phyloP scores from a whole-genome alignment of 2,888 invertebrate genomes.

The Troides oblongomaculatus region DNA sequence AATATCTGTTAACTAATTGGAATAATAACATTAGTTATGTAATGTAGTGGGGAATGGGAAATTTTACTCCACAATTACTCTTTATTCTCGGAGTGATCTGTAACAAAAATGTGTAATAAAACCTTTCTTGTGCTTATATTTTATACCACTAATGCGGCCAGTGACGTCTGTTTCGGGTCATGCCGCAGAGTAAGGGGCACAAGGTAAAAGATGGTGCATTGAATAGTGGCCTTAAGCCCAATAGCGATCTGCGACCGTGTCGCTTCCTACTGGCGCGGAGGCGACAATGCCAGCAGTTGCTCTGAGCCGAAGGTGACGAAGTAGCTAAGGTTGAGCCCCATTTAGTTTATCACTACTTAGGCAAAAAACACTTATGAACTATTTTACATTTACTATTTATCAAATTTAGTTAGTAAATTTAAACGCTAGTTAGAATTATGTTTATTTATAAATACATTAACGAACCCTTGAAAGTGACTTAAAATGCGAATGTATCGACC shows the following conservation, averaged over 20 bases:
- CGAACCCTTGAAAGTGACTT: conserved; percentile 49
- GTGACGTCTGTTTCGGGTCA: conserved; percentile 66
- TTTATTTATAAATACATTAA: conserved; percentile 32
- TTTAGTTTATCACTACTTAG: conserved; percentile 31
- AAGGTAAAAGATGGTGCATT: conserved; percentile 81
- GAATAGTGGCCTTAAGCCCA: conserved; percentile 78
- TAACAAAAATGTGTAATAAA: background rate
- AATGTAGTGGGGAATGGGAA: background rate
- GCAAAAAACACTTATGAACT: background rate
- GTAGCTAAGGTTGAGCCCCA: conserved; percentile 67
- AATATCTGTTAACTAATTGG: background rate
- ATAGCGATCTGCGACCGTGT: conserved; percentile 73
- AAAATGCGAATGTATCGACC: conserved; percentile 52
- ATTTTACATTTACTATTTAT: background rate
- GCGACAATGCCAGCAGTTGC: conserved; percentile 70
- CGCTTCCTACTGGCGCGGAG: conserved; percentile 78
- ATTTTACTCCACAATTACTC: background rate
- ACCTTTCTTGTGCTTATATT: conserved; percentile 23
- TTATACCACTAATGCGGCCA: conserved; percentile 38
- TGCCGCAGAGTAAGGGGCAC: conserved; percentile 72
- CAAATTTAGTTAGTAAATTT: background rate
- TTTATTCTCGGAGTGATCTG: too few species aligned
- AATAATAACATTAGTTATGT: background rate
- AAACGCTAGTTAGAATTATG: conserved; percentile 5
- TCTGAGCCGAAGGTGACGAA: conserved; percentile 70